Evolutionary conservation across 2,113 vertebrate species (phyloP).

Genomic region (Anser brachyrhynchus): DNA sequence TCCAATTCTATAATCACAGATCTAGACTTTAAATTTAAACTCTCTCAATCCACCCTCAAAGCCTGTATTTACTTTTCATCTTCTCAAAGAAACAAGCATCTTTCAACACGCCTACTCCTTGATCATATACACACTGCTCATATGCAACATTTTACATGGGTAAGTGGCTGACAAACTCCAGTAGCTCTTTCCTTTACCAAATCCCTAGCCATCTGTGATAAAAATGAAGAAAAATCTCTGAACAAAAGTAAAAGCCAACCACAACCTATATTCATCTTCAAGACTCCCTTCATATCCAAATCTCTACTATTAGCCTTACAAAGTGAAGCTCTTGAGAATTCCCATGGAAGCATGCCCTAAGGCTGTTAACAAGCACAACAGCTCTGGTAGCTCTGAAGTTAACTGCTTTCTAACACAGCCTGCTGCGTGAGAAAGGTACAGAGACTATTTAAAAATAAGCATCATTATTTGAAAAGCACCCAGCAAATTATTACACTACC

Average conservation of each 20-base stretch:
- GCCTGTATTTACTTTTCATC: not conserved
- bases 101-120: not conserved
- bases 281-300: not conserved
- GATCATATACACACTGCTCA: too few relatives aligned
- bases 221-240: not conserved
- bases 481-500: not conserved
- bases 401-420: not conserved
- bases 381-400: not conserved
- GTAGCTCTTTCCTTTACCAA: not conserved
- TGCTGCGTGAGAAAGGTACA: not conserved
- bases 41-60: not conserved
- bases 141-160: not conserved
- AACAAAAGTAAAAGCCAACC: not conserved
- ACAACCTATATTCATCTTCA: not conserved
- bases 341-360: not conserved
- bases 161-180: not conserved
- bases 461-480: not conserved
- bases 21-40: not conserved
- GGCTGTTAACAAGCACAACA: not conserved
- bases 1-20: not conserved
- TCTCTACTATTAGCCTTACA: not conserved
- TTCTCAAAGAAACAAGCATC: not conserved
- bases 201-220: not conserved
- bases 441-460: not conserved
- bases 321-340: not conserved